Percentiles rank a stretch among this genome's conserved stretches.
Conservation (phyloP, 2,113 vertebrate species). For the Aleadryas rufinucha region DNA sequence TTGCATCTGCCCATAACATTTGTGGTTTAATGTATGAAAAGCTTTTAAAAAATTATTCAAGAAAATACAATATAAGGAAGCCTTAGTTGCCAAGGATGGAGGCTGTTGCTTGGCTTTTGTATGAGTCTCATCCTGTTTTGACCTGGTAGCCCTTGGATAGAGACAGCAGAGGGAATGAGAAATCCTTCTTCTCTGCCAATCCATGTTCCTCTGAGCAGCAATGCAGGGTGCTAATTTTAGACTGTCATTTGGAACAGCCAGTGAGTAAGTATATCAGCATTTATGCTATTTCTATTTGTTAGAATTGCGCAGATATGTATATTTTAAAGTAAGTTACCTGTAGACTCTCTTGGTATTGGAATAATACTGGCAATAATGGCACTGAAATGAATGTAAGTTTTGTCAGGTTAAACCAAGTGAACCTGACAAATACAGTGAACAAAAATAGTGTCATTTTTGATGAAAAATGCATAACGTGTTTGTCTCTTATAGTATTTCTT, state of each 20-base stretch:
- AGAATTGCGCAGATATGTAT: background rate
- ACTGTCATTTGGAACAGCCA: background rate
- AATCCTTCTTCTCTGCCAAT: background rate
- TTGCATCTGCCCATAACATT: background rate
- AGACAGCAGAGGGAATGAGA: background rate
- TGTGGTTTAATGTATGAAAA: background rate
- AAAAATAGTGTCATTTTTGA: background rate
- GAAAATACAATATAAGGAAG: background rate
- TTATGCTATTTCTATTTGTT: background rate
- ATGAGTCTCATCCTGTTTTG: background rate
- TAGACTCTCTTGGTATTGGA: background rate
- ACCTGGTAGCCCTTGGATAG: background rate
- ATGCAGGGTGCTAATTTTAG: background rate
- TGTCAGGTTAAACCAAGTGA: background rate
- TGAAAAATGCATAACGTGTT: accelerated
- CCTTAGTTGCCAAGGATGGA: background rate
- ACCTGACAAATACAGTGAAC: background rate
- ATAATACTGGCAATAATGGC: background rate
- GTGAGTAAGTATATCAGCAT: background rate
- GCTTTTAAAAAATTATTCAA: background rate
- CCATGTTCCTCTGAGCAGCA: background rate
- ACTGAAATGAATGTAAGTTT: background rate
- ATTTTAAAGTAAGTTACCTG: background rate
- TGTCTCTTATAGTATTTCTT: background rate
- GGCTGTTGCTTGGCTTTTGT: background rate